A percentile compares a stretch with the other conserved stretches of the same genome.
These are phyloP conservation scores for Andrena cerasifolii DNA, from an alignment of 1,140 invertebrate genomes.

Conservation along the genomic window DNA sequence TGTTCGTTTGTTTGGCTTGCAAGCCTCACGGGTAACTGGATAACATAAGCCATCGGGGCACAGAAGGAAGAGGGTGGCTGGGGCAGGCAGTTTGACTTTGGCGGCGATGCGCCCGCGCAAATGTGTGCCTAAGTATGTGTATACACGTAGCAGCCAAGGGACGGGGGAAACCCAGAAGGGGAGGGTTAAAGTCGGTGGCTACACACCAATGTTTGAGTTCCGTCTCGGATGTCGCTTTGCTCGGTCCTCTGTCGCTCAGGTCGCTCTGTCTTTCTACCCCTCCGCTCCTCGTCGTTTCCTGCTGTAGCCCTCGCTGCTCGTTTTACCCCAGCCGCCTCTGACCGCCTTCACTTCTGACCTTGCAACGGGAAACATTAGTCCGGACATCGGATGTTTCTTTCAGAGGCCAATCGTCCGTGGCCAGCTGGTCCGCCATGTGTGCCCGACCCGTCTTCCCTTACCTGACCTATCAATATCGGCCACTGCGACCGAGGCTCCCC, in stretches of 20 bases:
- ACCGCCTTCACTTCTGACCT: slow-evolving; percentile 44
- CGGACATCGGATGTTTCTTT: slow-evolving; percentile 33
- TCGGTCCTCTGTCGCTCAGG: slow-evolving; percentile 42
- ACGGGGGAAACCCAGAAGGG: slow-evolving; percentile 37
- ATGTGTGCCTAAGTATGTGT: slow-evolving; percentile 67
- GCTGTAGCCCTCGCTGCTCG: slow-evolving; percentile 27
- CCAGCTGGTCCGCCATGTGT: slow-evolving; percentile 8
- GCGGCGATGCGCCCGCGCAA: slow-evolving; percentile 59
- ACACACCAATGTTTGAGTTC: slow-evolving; percentile 74
- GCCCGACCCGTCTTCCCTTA: not conserved
- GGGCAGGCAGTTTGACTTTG: slow-evolving; percentile 68
- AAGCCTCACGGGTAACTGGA: slow-evolving; percentile 73
- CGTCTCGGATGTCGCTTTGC: slow-evolving; percentile 72
- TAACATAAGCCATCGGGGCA: slow-evolving; percentile 72
- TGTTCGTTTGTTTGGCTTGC: slow-evolving; percentile 73
- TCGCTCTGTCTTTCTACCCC: slow-evolving; percentile 43
- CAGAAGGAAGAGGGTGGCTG: not conserved
- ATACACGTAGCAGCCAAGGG: slow-evolving; percentile 47
- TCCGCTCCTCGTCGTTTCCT: slow-evolving; percentile 17
- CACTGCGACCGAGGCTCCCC: not conserved
- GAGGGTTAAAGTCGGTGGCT: slow-evolving; percentile 56
- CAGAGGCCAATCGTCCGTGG: slow-evolving; percentile 24
- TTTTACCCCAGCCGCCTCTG: slow-evolving; percentile 32
- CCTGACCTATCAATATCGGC: not conserved
- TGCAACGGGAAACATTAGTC: slow-evolving; percentile 58